These are phyloP conservation scores for Drosophila sproati DNA, from an alignment of 1,140 invertebrate species.

Conservation along the genomic window DNA sequence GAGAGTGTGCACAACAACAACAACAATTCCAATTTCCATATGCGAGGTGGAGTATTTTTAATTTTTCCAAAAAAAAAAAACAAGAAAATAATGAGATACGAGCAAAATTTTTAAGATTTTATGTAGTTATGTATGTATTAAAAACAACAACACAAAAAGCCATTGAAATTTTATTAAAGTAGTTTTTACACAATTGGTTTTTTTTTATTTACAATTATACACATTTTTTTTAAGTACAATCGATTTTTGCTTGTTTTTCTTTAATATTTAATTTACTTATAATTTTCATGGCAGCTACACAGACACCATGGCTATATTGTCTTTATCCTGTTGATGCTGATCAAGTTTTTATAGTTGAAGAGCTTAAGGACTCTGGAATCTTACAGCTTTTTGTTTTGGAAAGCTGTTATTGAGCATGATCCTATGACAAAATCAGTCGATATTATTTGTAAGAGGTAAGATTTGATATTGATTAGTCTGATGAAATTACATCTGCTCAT, in stretches of 20 bases:
- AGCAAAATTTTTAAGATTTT: constrained; percentile 45
- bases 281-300: background rate
- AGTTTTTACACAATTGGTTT: constrained; percentile 37
- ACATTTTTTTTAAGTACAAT: constrained; percentile 42
- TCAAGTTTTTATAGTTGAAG: too few species aligned
- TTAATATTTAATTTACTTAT: background rate
- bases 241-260: constrained; percentile 8
- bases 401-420: too few species aligned
- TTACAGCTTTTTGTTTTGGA: too few species aligned
- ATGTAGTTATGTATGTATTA: constrained; percentile 45
- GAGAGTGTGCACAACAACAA: constrained; percentile 25
- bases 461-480: too few species aligned
- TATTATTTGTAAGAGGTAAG: too few species aligned
- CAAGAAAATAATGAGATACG: constrained; percentile 14
- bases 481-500: too few species aligned
- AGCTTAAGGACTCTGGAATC: too few species aligned
- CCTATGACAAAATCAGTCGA: too few species aligned
- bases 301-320: too few species aligned
- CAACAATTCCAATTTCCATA: constrained; percentile 8
- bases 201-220: constrained; percentile 32
- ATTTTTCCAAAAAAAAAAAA: constrained; percentile 20
- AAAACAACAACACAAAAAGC: constrained; percentile 39
- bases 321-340: too few species aligned
- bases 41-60: constrained; percentile 22
- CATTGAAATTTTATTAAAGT: constrained; percentile 51